Base-by-base conservation (phyloP, 2,888 invertebrate genomes). In the Agrotis segetum region DNA sequence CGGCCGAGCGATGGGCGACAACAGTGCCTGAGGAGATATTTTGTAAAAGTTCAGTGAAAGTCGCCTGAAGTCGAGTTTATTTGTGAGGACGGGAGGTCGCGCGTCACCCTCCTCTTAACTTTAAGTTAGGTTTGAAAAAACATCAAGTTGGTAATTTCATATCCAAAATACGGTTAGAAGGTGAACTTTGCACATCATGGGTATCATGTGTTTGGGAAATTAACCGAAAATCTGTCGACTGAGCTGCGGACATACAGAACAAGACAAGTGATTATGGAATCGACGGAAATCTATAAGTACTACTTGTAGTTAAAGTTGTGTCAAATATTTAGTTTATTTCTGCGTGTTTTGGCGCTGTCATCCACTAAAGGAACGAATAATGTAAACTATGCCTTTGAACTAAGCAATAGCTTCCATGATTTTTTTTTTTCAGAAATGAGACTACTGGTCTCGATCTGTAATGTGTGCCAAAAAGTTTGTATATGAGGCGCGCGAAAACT, bases 41-140 rank as follows among this genome's bases (percentile, higher is more conserved):
- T 71, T 64, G 34, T 73, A 58, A 66, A 85, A 81, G 60, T 85
- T 85, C 47, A 29, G 19, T 58, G 47, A 64, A 74, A 74, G 63
- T 74, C 68, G 61, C 29, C 67, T 16, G 17, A 46, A 75, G 71
- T 63, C 74, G 56, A 52, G 68, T 79, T 75, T 76, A 79, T 82
- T 72, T 71, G 77, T 63, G 44, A 66, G 34, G 34, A 65, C 46
- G 60, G 50, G 56, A 63, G 70, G 21, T 50, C 34, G 61, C 58
- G 47, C 44, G 58, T 59, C 60, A 59, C 55, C 79, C 63, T 56
- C 63, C 24, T 49, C 62, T 49, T 29, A 56, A 70, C 67, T 75
- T 65, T 21, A 0, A 16, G 29, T 46, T 67, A 55, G 58, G 64
- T 65, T 74, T 71, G 56, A 71, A 84, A 81, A 78, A 75, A 70